Evolutionary conservation across 2,888 invertebrate genomes (phyloP), one percentile per base, ranked within the genome.

Genomic region (Oxyteleia sp.): DNA sequence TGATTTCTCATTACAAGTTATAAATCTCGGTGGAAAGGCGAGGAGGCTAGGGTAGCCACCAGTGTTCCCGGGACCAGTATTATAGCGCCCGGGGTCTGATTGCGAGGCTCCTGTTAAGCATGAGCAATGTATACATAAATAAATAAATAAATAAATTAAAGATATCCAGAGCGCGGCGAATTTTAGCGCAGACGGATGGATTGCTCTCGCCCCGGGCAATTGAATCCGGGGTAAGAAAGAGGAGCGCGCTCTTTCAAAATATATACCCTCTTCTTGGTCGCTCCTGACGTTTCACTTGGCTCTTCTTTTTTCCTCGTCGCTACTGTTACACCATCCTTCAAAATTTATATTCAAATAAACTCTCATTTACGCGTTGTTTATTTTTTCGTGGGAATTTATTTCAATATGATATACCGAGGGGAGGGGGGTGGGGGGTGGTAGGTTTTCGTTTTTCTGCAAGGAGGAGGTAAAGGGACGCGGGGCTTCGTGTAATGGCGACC

Each of bases 1-100:
- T 93, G 92, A 93, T 93, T 93, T 92, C 92, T 92, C 92, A 92
- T 93, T 93, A 92, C 91, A 87, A 92, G 92, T 91, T 92, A 93
- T 93, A 93, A 93, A 93, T 93, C 93, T 93, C 86, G 83, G 57
- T 84, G 85, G 83, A 84, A 71, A 79, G 69, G 81, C 76, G 64
- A 59, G 35, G 69, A 76, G 76, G 59, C 69, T 35, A 20, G 53
- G 55, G 32, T 55, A 82, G 82, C 76, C 68, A 80, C 76, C 68
- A 74, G 74, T 83, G 76, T 80, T 81, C 71, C 59, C 55, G 69
- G 51, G 64, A 61, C 45, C 72, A 29, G 72, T 57, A 72, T 69
- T 75, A 78, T 72, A 47, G 75, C 71, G 87, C 87, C 89, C 63
- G 74, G 80, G 88, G 90, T 87, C 82, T 85, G 85, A 89, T 87